phyloP scores from a whole-genome alignment of 2,797 vertebrate genomes.

The Coracias cyanogaster region DNA sequence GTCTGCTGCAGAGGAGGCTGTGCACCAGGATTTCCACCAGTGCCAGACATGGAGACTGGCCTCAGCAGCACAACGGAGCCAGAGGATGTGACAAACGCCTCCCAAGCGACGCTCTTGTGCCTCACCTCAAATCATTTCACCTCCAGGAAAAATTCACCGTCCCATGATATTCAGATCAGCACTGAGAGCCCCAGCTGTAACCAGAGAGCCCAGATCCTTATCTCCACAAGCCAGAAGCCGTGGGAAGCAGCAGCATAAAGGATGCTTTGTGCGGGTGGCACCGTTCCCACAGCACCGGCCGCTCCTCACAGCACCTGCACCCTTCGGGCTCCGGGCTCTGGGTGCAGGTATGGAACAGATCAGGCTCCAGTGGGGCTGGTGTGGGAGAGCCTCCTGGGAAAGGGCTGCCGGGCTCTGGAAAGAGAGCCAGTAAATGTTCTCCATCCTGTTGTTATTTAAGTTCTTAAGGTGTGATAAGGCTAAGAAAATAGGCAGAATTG shows the following conservation, averaged over 20 bases:
- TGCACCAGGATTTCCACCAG: not conserved
- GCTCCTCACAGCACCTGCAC: not conserved
- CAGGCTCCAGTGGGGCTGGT: accelerated
- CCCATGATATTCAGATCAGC: not conserved
- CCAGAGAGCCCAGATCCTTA: constrained; percentile 15
- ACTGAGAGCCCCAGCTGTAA: not conserved
- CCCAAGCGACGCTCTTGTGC: not conserved
- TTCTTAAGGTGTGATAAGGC: not conserved
- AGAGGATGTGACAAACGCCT: not conserved
- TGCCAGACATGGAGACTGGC: not conserved
- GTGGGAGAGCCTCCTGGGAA: accelerated
- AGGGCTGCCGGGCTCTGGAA: not conserved
- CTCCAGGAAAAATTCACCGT: not conserved
- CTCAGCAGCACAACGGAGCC: accelerated
- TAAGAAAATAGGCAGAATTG: not conserved
- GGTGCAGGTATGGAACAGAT: accelerated
- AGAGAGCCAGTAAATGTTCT: not conserved
- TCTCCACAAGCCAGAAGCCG: not conserved
- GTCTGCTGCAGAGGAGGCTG: not conserved
- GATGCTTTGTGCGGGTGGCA: not conserved
- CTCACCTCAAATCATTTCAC: not conserved
- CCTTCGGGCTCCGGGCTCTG: not conserved
- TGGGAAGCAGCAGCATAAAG: not conserved
- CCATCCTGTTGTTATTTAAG: not conserved
- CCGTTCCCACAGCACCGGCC: not conserved